phyloP scores from a whole-genome alignment of 2,113 vertebrate genomes.

The Limnothrissa miodon region DNA sequence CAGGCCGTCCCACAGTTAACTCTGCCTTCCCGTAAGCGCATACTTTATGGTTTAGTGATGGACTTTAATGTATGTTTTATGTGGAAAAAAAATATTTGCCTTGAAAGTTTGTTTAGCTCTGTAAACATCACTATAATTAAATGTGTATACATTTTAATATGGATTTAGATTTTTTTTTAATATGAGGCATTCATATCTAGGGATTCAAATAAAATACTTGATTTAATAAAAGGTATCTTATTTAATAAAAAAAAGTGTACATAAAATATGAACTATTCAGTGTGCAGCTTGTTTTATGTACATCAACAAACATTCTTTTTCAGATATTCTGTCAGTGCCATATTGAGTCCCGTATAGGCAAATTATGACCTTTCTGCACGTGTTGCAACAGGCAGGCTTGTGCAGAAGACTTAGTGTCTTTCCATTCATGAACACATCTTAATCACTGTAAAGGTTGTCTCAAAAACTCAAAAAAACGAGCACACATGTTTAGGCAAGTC shows the following conservation, averaged over 20 bases:
- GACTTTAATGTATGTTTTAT: slow-evolving; percentile 20
- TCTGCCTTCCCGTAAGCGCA: slow-evolving; percentile 49
- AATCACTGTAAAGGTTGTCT: neutral
- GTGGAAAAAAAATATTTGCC: slow-evolving; percentile 19
- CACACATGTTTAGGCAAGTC: slow-evolving; percentile 2
- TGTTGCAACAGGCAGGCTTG: neutral
- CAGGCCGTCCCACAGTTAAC: slow-evolving; percentile 55
- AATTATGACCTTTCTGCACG: neutral
- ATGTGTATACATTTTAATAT: neutral
- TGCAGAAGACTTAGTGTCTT: neutral
- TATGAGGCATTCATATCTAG: neutral
- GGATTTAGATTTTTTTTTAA: neutral
- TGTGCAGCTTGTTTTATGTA: neutral
- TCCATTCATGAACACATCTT: neutral
- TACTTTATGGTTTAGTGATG: slow-evolving; percentile 11
- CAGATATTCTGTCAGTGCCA: neutral
- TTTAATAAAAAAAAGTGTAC: too few relatives aligned
- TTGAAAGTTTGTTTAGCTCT: slow-evolving; percentile 16
- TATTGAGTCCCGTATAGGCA: neutral
- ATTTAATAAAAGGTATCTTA: too few relatives aligned
- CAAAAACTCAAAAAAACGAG: neutral
- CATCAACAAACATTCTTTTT: neutral
- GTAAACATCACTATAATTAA: slow-evolving; percentile 3
- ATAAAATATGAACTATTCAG: neutral
- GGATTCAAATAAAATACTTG: neutral